phyloP scores from a whole-genome alignment of 2,797 vertebrate genomes.

The Pteronotus mesoamericanus region DNA sequence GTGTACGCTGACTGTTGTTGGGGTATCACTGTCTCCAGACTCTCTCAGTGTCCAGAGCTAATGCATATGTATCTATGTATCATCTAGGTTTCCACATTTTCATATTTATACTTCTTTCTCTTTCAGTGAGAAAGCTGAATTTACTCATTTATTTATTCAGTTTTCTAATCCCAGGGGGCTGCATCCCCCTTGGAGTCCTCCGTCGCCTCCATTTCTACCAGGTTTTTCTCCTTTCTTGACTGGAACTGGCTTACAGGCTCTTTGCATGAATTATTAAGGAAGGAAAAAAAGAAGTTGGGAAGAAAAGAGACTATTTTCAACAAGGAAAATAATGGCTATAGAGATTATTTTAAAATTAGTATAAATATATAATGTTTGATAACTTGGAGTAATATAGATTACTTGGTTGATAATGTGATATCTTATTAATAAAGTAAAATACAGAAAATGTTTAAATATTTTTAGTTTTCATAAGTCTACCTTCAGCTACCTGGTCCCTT shows the following conservation, averaged over 20 bases:
- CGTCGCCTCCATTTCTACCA: not conserved
- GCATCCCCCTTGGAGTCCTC: not conserved
- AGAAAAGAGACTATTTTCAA: not conserved
- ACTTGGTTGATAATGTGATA: not conserved
- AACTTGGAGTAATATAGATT: not conserved
- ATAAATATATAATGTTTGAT: not conserved
- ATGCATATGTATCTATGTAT: not conserved
- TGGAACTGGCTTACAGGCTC: not conserved
- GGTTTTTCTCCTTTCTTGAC: not conserved
- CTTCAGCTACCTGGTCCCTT: not conserved
- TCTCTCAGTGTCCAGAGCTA: not conserved
- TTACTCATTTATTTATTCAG: not conserved
- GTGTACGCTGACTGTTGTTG: not conserved
- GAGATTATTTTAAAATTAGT: not conserved
- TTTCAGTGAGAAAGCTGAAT: not conserved
- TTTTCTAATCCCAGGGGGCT: not conserved
- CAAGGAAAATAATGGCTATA: not conserved
- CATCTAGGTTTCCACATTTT: not conserved
- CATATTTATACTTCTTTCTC: not conserved
- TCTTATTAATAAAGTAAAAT: conserved; percentile 10
- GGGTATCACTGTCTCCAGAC: not conserved
- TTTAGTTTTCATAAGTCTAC: not conserved
- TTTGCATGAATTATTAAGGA: not conserved
- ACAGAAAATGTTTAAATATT: not conserved
- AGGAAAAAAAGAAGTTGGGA: not conserved